Evolutionary conservation across 2,888 invertebrate species (phyloP).

Genomic region (Leptinotarsa peninsularis): DNA sequence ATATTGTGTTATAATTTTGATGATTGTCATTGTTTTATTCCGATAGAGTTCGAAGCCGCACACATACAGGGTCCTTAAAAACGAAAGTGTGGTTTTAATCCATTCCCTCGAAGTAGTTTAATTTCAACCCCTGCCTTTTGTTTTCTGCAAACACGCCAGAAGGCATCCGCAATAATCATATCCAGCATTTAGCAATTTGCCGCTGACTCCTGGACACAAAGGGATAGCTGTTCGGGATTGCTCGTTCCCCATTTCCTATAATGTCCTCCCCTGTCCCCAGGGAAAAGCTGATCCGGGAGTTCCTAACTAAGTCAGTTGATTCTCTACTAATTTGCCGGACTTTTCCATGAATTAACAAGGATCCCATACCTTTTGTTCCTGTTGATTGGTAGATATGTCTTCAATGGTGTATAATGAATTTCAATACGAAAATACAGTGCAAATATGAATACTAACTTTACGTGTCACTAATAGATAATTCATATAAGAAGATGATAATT

Average conservation of each 20-base stretch:
- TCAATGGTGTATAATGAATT: neutral
- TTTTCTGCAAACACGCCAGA: slow-evolving; percentile 17
- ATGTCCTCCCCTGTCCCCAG: slow-evolving; percentile 18
- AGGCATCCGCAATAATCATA: slow-evolving; percentile 24
- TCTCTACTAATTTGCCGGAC: slow-evolving; percentile 28
- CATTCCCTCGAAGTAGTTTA: neutral
- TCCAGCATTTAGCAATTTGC: slow-evolving; percentile 24
- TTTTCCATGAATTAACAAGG: slow-evolving; percentile 26
- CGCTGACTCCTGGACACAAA: slow-evolving; percentile 21
- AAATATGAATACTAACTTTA: neutral
- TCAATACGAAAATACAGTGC: neutral
- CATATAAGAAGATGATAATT: too few species aligned
- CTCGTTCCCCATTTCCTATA: slow-evolving; percentile 19
- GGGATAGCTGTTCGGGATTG: slow-evolving; percentile 23
- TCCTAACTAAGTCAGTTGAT: slow-evolving; percentile 24
- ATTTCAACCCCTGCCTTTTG: slow-evolving; percentile 3
- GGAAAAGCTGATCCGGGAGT: slow-evolving; percentile 21
- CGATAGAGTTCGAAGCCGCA: too few species aligned
- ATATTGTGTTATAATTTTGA: too few species aligned
- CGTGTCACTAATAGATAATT: too few species aligned
- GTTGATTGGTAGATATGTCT: slow-evolving; percentile 3
- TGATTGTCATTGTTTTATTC: too few species aligned
- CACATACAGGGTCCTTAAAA: neutral
- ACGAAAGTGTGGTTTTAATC: neutral
- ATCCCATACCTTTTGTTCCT: slow-evolving; percentile 11